Base-by-base conservation (phyloP, 1,140 invertebrate genomes). In the Ips typographus region DNA sequence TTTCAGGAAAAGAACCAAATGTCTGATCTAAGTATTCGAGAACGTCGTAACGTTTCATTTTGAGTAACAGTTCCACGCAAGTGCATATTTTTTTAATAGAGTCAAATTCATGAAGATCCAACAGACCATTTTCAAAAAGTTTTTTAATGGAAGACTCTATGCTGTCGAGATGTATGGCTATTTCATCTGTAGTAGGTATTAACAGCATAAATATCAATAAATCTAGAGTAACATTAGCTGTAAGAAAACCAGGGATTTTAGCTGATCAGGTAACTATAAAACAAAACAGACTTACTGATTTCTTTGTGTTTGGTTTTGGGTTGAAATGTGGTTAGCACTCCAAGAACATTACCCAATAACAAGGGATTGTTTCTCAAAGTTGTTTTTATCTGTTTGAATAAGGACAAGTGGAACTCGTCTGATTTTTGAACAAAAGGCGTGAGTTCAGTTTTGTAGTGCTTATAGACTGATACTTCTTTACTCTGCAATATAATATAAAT, bases 361-460 rank as follows among this genome's bases (percentile, higher is more conserved):
- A 69, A 47, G 53, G 72, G 70, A 68, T 73, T 70, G 51, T 69
- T 71, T 44, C 65, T 69, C 39, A 73, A 57, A 6, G 39, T 47
- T n/a, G n/a, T n/a, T n/a, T n/a, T n/a, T n/a, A 71, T 49, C 36
- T 66, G 44, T 56, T 71, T 73, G 40, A 73, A 65, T 36, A 71
- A 39, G 4, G 55, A 44, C 4, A 71, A n/a, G 8, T 61, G 47
- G 4, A 71, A 37, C 3, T 65, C 63, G 7, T 42, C 40, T 6
- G 49, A 55, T 53, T 60, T 65, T 62, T 71, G 56, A 8, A 71
- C 58, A 44, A 55, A 53, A n/a, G 36, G 52, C 4, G 38, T 36
- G 22, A 71, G 8, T 37, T 40, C 3, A 41, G n/a, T 1, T 43
- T 56, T 51, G 40, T 65, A 71, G 37, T 43, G 42, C 3, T 62